phyloP scores from a whole-genome alignment of 2,113 vertebrate genomes.

The Rhipidura dahli region DNA sequence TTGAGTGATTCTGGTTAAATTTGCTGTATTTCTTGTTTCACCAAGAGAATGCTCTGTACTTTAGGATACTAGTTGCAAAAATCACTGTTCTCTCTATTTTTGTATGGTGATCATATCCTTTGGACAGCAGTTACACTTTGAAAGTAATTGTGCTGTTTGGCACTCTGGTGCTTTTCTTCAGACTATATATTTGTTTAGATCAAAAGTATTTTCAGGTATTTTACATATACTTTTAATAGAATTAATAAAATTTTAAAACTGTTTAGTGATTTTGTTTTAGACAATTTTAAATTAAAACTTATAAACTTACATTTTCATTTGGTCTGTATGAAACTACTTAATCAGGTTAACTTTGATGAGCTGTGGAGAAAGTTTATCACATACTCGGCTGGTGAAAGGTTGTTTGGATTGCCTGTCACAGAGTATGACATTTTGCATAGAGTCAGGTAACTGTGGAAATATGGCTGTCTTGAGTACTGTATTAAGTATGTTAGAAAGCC shows the following conservation, averaged over 20 bases:
- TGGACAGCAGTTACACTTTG: not conserved
- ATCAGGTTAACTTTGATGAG: conserved; percentile 75
- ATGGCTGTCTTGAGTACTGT: not conserved
- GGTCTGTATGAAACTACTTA: not conserved
- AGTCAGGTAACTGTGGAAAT: conserved; percentile 68
- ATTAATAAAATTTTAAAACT: not conserved
- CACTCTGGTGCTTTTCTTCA: not conserved
- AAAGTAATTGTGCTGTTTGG: not conserved
- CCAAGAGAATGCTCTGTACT: not conserved
- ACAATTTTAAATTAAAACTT: not conserved
- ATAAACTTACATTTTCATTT: not conserved
- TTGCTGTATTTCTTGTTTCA: not conserved
- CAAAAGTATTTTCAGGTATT: not conserved
- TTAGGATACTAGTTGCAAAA: not conserved
- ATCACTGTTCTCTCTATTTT: not conserved
- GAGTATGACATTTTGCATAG: conserved; percentile 75
- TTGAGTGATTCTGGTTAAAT: not conserved
- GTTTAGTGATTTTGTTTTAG: not conserved
- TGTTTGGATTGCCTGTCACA: conserved; percentile 80
- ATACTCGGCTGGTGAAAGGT: conserved; percentile 74
- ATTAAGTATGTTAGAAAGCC: not conserved
- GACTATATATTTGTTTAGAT: not conserved
- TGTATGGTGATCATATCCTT: not conserved
- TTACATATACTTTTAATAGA: not conserved
- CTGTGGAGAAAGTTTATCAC: conserved; percentile 78